phyloP scores from a whole-genome alignment of 2,113 vertebrate genomes.

The Pica pica region DNA sequence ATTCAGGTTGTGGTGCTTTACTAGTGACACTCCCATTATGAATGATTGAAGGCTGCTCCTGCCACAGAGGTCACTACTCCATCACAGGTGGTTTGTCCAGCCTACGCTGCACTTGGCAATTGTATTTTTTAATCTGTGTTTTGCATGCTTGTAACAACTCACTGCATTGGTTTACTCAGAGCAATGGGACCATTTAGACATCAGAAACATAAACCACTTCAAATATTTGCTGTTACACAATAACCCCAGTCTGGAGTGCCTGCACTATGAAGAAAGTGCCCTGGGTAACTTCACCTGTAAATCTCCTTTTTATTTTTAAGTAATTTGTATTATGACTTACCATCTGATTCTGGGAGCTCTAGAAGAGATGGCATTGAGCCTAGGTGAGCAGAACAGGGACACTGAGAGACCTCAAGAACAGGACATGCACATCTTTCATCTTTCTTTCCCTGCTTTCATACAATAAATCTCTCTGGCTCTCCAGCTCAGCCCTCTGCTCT shows the following conservation, averaged over 20 bases:
- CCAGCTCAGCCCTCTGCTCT: not conserved
- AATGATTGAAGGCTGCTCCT: not conserved
- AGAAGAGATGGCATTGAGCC: not conserved
- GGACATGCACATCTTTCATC: not conserved
- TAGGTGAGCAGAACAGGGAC: not conserved
- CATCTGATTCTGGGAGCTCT: not conserved
- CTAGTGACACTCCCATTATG: not conserved
- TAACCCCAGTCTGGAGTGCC: not conserved
- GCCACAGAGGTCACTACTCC: not conserved
- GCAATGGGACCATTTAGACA: not conserved
- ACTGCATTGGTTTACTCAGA: not conserved
- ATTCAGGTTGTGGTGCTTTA: not conserved
- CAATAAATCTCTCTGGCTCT: not conserved
- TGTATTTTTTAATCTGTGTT: not conserved
- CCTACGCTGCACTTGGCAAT: rapidly evolving
- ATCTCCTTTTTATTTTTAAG: not conserved
- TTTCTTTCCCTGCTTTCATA: not conserved
- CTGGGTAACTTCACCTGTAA: not conserved
- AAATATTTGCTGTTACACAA: not conserved
- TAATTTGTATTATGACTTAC: not conserved
- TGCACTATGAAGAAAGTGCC: not conserved
- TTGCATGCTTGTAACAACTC: not conserved
- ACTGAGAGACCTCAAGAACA: not conserved
- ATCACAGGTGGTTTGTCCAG: not conserved
- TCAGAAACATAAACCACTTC: not conserved